phyloP scores from a whole-genome alignment of 2,113 vertebrate species.

The Saimiri boliviensis region DNA sequence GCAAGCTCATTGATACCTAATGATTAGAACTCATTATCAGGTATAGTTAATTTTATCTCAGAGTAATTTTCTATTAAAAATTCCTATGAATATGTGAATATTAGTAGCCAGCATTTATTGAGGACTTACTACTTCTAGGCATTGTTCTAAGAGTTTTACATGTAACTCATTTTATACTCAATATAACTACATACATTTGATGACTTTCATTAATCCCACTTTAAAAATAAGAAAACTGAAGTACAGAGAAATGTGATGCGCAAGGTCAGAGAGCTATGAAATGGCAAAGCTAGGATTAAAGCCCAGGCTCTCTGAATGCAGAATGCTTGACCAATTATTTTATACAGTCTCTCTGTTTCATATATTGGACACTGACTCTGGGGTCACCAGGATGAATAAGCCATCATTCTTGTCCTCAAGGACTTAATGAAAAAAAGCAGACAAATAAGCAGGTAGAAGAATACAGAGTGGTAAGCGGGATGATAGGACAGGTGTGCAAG shows the following conservation, averaged over 20 bases:
- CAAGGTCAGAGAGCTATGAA: neutral
- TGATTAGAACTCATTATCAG: neutral
- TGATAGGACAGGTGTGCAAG: neutral
- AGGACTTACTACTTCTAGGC: neutral
- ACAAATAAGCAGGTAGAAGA: neutral
- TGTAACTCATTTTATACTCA: neutral
- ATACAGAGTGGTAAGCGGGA: neutral
- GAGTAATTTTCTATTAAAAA: conserved; percentile 11
- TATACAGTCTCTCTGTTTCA: neutral
- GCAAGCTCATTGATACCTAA: neutral
- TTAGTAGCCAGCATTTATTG: neutral
- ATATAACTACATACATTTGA: neutral
- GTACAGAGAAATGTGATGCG: neutral
- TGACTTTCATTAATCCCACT: neutral
- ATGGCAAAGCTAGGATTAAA: neutral
- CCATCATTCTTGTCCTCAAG: neutral
- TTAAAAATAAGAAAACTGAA: conserved; percentile 4
- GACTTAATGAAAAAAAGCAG: neutral
- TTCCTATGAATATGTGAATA: neutral
- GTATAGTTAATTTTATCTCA: neutral
- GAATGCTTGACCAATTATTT: neutral
- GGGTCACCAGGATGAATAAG: neutral
- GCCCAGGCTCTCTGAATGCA: neutral
- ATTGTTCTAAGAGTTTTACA: neutral
- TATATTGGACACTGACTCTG: neutral